Evolutionary conservation across 1,140 invertebrate genomes (phyloP), one percentile per base, ranked within the genome.

Genomic region (Arctopsyche grandis): DNA sequence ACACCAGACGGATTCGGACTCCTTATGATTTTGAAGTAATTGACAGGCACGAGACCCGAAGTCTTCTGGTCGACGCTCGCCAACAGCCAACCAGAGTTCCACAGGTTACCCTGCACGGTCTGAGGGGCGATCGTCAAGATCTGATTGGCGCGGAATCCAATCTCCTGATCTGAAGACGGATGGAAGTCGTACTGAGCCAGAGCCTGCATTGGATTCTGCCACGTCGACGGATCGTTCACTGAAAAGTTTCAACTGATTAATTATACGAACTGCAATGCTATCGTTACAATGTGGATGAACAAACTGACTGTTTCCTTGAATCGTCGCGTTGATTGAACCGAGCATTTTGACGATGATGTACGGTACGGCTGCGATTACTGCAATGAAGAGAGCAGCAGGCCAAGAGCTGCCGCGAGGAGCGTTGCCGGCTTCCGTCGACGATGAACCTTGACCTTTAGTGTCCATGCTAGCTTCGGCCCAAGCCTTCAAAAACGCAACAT

Each of bases 331-430:
- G 52, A 91, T 88, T 44, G 89, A 91, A 29, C 88, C 91, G 9
- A 98, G 84, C 84, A 98, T 90, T 87, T 93, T 96, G 86, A 96
- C 95, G 77, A 99, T 94, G 21, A 99, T 89, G 88, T 97, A 98
- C 0, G 98, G 97, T 60, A 96, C 96, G 0, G 94, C 94, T 58
- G 97, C 89, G 71, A 98, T 92, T 74, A 98, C 91, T 14, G 93
- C 93, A 83, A 98, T 91, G 88, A 98, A 98, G 80, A 97, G 86
- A 14, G 94, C 82, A 7, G 93, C 90, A 9, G 93, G 92, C 93
- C 93, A 94, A 52, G 90, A 91, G 1, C 88, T 87, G 19, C 87
- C 85, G 77, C 80, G 83, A n/a, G 83, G 74, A 80, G 82, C 29
- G 83, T 83, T 79, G 79, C 19, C 60, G 46, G 58, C 85, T 1